Evolutionary conservation across 37 sponge, comb jelly and placozoan genomes (phyloP).

Genomic region (Aplysina aerophoba): DNA sequence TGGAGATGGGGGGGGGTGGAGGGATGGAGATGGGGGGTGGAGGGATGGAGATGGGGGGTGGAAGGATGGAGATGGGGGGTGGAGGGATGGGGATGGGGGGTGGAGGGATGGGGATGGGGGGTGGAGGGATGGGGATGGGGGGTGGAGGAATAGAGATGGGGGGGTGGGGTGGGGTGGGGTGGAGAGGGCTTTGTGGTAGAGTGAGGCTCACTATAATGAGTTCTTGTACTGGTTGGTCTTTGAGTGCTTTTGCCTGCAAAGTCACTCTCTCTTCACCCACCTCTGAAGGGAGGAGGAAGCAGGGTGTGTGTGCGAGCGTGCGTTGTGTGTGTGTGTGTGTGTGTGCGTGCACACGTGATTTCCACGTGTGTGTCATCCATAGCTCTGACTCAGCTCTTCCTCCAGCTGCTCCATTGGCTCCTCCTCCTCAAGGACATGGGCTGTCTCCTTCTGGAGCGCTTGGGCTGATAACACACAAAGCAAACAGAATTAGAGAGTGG

Average conservation of each 20-base stretch:
- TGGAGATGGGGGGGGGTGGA: too few relatives aligned
- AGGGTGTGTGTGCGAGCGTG: slow-evolving; percentile 2
- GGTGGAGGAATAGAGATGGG: too few relatives aligned
- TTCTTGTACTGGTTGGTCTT: slow-evolving; percentile 73
- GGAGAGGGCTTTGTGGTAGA: too few relatives aligned
- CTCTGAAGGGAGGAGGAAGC: slow-evolving; percentile 34
- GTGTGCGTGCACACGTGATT: not conserved
- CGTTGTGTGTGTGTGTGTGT: slow-evolving; percentile 21
- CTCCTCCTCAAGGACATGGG: not conserved
- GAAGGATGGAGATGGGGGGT: too few relatives aligned
- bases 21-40: too few relatives aligned
- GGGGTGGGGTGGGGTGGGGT: too few relatives aligned
- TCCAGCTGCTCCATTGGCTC: not conserved
- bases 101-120: too few relatives aligned
- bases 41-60: too few relatives aligned
- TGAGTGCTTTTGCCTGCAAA: slow-evolving; percentile 73
- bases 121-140: too few relatives aligned
- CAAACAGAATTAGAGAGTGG: too few relatives aligned
- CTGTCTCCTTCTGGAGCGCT: slow-evolving; percentile 1
- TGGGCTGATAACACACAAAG: not conserved
- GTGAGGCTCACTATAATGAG: slow-evolving; percentile 56
- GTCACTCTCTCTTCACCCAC: slow-evolving; percentile 80
- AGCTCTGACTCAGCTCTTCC: not conserved
- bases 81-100: too few relatives aligned
- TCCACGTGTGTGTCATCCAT: not conserved